These are phyloP conservation scores for Thunnus maccoyii DNA, from an alignment of 2,113 vertebrate genomes.

Conservation along the genomic window DNA sequence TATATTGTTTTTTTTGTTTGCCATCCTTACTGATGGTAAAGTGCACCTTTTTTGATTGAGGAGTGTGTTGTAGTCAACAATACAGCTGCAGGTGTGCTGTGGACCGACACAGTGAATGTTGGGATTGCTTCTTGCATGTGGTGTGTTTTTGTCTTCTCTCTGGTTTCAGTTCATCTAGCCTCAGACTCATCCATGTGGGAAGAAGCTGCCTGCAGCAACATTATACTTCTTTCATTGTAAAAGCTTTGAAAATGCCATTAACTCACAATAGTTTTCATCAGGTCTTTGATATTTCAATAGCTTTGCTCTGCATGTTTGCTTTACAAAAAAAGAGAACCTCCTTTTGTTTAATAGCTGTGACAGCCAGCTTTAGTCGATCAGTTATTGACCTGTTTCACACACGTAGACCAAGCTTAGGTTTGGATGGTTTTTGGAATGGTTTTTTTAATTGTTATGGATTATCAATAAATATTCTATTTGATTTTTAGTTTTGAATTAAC, in stretches of 20 bases:
- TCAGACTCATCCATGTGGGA: slow-evolving; percentile 20
- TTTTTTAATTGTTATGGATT: slow-evolving; percentile 4
- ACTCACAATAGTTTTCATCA: slow-evolving; percentile 32
- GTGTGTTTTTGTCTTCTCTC: slow-evolving; percentile 40
- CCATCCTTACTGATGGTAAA: slow-evolving; percentile 38
- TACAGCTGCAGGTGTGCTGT: slow-evolving; percentile 66
- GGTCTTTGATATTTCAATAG: slow-evolving; percentile 44
- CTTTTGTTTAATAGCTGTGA: not conserved
- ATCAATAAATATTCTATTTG: not conserved
- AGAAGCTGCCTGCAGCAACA: slow-evolving; percentile 11
- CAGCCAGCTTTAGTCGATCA: not conserved
- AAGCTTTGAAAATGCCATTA: slow-evolving; percentile 44
- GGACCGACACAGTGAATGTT: slow-evolving; percentile 48
- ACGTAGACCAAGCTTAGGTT: not conserved
- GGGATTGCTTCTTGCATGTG: slow-evolving; percentile 32
- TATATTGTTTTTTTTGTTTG: slow-evolving; percentile 31
- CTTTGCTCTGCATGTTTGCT: slow-evolving; percentile 54
- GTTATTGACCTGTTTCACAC: not conserved
- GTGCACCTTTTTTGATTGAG: slow-evolving; percentile 27
- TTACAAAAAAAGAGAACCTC: not conserved
- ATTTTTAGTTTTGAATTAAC: slow-evolving; percentile 7
- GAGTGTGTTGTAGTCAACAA: slow-evolving; percentile 53
- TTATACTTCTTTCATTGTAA: slow-evolving; percentile 22
- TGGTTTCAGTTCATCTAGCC: slow-evolving; percentile 43
- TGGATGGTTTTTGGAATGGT: not conserved